Base-by-base conservation (phyloP, 2,888 invertebrate species). In the Sisyra nigra region DNA sequence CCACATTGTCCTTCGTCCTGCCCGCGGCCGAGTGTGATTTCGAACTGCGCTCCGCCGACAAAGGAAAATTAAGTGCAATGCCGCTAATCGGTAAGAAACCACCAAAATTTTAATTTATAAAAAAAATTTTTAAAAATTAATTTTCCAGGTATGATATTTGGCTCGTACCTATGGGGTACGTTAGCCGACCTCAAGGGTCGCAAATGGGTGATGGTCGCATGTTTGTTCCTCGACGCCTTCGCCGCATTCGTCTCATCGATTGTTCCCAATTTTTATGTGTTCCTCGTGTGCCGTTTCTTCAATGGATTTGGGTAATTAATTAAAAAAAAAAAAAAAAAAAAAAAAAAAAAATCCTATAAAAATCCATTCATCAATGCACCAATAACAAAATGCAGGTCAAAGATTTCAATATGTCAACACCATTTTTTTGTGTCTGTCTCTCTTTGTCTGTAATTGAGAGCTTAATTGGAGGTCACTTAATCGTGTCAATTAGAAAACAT, bases 151-250 rank as follows among this genome's bases (percentile, higher is more conserved):
- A 76, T 76, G 75, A 67, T 76, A 47, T 65, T 76, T 38, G 81
- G 81, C 1, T 77, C 80, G 0, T 75, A 75, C 55, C 65, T 81
- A 50, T 81, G 81, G 80, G 81, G 81, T 3, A 72, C 73, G 42
- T 57, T 80, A 49, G 79, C 80, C 0, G 80, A 82, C 48, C 66
- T 72, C 3, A 62, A 71, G 19, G 82, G 82, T 0, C 67, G 82
- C 36, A 71, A 74, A 58, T 62, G 68, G 44, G 70, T 78, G n/a
- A 69, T 82, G 43, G 65, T 80, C 41, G 67, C 71, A n/a, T 71
- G 76, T 1, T 55, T 77, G 9, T 58, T 73, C 8, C 57, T 74
- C 34, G 76, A 77, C 49, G 71, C 74, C 0, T 41, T 65, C 1
- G 71, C 74, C 0, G 74, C 74, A 14, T 62, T 74, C 47, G 54